Evolutionary conservation across 1,140 invertebrate species (phyloP), one percentile per base, ranked within the genome.

Genomic region (Schmidtea mediterranea): DNA sequence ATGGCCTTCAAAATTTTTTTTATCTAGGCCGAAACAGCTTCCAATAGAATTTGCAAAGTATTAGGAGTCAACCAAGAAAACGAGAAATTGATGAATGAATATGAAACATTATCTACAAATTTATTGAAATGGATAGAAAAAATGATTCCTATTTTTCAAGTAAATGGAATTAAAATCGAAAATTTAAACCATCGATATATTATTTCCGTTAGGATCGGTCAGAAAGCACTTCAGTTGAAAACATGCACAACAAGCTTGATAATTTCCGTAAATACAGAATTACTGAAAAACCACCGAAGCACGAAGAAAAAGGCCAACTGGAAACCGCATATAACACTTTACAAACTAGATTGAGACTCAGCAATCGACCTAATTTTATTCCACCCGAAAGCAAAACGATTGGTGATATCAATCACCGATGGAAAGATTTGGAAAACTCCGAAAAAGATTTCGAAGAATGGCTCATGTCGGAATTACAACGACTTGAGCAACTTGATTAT

Each of bases 61-160:
- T 72, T 98, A 58, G 94, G 94, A 71, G 87, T 95, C 50, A 97
- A 97, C 68, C 89, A 97, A 69, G 90, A 97, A 68, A 98, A 97
- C 70, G 90, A 98, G 69, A 76, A 86, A 61, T 75, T 97, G 45
- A 97, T 97, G 89, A 87, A 95, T 70, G 89, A 97, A 70, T 98
- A 95, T 66, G 86, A 92, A 65, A 77, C 82, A 59, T 72, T 92
- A 52, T 41, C 45, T 36, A 55, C 52, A 38, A 52, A 86, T 80
- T 71, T 95, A 43, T 68, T 97, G 61, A 87, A 90, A 70, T 97
- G 90, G 89, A 95, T 97, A 58, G 73, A 80, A 54, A 76, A 82
- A 59, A 95, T 86, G n/a, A 86, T 87, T 74, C 89, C 89, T 0
- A 97, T 89, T 89, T 69, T 49, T 12, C 10, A 39, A 39, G 38